Conservation (phyloP, 2,113 vertebrate genomes). For the Tricholaema leucomelas region DNA sequence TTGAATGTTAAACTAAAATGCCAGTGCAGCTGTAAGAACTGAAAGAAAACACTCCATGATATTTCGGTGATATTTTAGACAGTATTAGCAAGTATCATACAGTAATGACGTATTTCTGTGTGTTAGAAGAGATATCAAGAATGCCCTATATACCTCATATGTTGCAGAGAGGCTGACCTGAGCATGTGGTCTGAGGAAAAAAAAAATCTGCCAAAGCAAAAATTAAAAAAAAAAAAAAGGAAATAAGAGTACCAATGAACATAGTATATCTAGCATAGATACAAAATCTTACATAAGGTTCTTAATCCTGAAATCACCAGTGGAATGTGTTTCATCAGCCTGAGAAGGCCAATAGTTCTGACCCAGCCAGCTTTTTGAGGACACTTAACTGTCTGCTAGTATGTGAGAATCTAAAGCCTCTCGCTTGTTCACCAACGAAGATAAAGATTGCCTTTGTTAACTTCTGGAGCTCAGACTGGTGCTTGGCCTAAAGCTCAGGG, state of each 20-base stretch:
- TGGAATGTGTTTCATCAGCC: neutral
- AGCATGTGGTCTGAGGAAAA: neutral
- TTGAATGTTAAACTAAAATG: neutral
- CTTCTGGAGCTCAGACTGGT: too few species aligned
- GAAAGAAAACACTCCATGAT: neutral
- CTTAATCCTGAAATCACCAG: neutral
- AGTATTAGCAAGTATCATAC: neutral
- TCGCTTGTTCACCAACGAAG: too few species aligned
- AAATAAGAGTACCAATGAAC: neutral
- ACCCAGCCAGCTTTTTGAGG: neutral
- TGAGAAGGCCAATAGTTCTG: neutral
- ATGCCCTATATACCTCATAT: rapidly evolving
- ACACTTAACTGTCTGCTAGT: neutral
- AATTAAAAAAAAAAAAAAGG: neutral
- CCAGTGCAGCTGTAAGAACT: neutral
- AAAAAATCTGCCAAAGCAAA: neutral
- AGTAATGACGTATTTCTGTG: neutral
- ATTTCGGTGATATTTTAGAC: neutral
- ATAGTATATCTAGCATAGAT: neutral
- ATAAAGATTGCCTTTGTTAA: too few species aligned
- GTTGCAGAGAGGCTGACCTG: neutral
- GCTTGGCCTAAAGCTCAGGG: too few species aligned
- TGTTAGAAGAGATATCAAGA: neutral
- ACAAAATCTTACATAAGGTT: neutral
- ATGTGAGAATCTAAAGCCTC: too few species aligned